Conservation (phyloP, 2,888 invertebrate species). For the Scaptomyza flava region DNA sequence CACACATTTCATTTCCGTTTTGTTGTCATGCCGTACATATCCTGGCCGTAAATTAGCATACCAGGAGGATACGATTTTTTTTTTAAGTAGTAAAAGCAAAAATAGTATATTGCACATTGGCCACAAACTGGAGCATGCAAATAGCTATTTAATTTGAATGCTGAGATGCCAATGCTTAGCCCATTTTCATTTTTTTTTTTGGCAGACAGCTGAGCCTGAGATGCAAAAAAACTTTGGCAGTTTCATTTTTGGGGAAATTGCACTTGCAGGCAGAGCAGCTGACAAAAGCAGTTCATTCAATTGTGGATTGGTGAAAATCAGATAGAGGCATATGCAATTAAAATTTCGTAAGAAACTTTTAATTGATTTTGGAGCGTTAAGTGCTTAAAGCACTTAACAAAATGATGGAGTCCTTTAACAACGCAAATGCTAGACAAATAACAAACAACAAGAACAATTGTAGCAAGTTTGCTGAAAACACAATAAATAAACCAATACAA, state of each 20-base stretch:
- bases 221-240: slow-evolving; percentile 9
- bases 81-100: slow-evolving; percentile 11
- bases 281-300: background rate
- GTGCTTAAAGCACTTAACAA: slow-evolving; percentile 42
- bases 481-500: slow-evolving; percentile 72
- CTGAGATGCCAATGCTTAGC: slow-evolving; percentile 20
- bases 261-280: slow-evolving; percentile 17
- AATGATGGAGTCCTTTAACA: slow-evolving; percentile 16
- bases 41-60: slow-evolving; percentile 51
- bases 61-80: slow-evolving; percentile 5
- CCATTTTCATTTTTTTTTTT: background rate
- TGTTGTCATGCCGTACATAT: slow-evolving; percentile 32
- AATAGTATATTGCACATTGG: slow-evolving; percentile 37
- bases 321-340: slow-evolving; percentile 32
- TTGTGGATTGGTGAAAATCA: background rate
- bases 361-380: slow-evolving; percentile 60
- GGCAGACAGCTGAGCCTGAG: slow-evolving; percentile 7
- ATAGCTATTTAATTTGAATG: slow-evolving; percentile 37
- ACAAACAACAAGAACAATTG: slow-evolving; percentile 35
- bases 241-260: background rate
- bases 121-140: slow-evolving; percentile 7
- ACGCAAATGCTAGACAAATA: slow-evolving; percentile 16
- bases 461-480: slow-evolving; percentile 57
- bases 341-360: slow-evolving; percentile 56
- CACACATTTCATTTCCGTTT: slow-evolving; percentile 65